These are phyloP conservation scores for Lathronympha strigana DNA, from an alignment of 2,888 invertebrate genomes.

Conservation along the genomic window DNA sequence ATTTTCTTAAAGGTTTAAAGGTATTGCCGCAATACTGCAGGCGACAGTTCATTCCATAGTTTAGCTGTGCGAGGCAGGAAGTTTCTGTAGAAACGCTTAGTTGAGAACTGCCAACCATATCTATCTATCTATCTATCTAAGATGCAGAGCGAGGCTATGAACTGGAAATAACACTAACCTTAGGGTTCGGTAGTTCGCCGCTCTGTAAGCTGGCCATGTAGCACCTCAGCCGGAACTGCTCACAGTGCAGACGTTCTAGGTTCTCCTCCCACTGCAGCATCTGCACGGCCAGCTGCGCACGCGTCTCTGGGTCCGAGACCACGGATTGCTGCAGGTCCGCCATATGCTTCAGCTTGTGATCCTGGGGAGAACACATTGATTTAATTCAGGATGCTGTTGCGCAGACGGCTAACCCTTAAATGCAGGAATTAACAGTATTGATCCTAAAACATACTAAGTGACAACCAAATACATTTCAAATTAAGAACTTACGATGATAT, in stretches of 20 bases:
- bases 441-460: too few species aligned
- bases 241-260: slow-evolving; percentile 97
- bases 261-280: slow-evolving; percentile 99
- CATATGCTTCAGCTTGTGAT: slow-evolving; percentile 98
- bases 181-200: slow-evolving; percentile 98
- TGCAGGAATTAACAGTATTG: neutral
- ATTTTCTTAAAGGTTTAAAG: too few species aligned
- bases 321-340: slow-evolving; percentile 99
- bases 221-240: slow-evolving; percentile 97
- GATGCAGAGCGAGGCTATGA: too few species aligned
- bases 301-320: slow-evolving; percentile 95
- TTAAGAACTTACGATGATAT: too few species aligned
- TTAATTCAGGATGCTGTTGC: neutral
- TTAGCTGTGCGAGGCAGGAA: too few species aligned
- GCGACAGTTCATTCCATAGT: too few species aligned
- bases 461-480: too few species aligned
- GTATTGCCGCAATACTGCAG: too few species aligned
- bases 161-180: slow-evolving; percentile 86
- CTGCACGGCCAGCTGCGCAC: slow-evolving; percentile 96
- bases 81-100: too few species aligned
- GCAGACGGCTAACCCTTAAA: too few species aligned
- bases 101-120: too few species aligned
- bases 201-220: slow-evolving; percentile 98
- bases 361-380: slow-evolving; percentile 82
- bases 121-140: too few species aligned